These are phyloP conservation scores for Zophobas atratus DNA, from an alignment of 1,140 invertebrate species.

Conservation along the genomic window DNA sequence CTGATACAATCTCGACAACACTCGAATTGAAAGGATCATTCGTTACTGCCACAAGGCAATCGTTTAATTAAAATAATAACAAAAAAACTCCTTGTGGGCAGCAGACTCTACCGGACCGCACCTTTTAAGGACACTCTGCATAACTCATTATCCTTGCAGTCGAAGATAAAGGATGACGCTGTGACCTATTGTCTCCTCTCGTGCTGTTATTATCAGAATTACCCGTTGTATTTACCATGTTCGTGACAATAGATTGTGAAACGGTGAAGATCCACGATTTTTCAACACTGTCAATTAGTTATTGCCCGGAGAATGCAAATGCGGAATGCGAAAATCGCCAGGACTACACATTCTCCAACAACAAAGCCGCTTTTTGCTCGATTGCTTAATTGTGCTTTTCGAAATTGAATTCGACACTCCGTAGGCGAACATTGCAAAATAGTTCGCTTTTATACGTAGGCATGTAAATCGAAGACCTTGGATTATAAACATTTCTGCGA, in stretches of 20 bases:
- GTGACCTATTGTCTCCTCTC: slow-evolving; percentile 28
- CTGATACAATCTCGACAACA: slow-evolving; percentile 24
- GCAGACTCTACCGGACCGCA: slow-evolving; percentile 22
- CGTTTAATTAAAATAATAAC: slow-evolving; percentile 44
- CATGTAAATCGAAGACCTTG: neutral
- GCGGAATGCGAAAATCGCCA: neutral
- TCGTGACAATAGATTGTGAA: slow-evolving; percentile 30
- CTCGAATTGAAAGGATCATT: slow-evolving; percentile 32
- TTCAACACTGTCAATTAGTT: slow-evolving; percentile 1
- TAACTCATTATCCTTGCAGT: neutral
- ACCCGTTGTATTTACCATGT: slow-evolving; percentile 25
- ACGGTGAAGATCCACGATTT: slow-evolving; percentile 35
- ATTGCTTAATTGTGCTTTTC: slow-evolving; percentile 5
- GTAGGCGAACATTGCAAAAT: slow-evolving; percentile 14
- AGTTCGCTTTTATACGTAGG: neutral
- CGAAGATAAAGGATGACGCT: neutral
- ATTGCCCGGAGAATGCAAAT: neutral
- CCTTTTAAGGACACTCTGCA: slow-evolving; percentile 26
- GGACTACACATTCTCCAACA: neutral
- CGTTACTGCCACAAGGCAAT: slow-evolving; percentile 40
- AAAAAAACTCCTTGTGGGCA: slow-evolving; percentile 28
- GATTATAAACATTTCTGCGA: slow-evolving; percentile 21
- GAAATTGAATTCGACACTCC: slow-evolving; percentile 2
- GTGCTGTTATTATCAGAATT: slow-evolving; percentile 33
- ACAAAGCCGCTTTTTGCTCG: slow-evolving; percentile 4